A percentile compares a stretch with the other conserved stretches of the same genome.
Conservation (phyloP, 2,113 vertebrate genomes). For the Bambusicola thoracicus region DNA sequence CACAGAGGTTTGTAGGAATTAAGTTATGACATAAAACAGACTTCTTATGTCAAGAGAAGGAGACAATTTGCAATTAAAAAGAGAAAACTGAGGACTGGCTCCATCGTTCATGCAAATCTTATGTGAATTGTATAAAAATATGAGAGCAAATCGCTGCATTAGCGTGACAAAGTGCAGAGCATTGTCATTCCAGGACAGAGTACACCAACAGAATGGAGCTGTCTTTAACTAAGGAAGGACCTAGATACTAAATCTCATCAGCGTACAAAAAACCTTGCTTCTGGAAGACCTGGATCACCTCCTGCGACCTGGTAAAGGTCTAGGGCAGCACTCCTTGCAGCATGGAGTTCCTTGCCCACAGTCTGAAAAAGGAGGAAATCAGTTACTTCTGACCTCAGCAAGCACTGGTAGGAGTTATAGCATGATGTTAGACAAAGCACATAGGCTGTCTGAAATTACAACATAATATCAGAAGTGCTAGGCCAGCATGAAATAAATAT, state of each 20-base stretch:
- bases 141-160: neutral
- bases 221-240: neutral
- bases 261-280: neutral
- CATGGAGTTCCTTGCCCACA: neutral
- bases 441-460: neutral
- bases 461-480: neutral
- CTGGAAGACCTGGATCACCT: neutral
- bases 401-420: neutral
- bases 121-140: neutral
- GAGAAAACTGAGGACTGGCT: neutral
- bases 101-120: neutral
- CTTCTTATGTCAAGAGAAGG: conserved; percentile 46
- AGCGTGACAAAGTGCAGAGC: neutral
- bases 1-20: conserved; percentile 49
- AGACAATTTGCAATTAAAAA: conserved; percentile 42
- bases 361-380: neutral
- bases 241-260: neutral
- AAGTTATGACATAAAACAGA: conserved; percentile 58
- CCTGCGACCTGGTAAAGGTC: neutral
- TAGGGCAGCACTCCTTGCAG: neutral
- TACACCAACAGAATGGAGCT: neutral
- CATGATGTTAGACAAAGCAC: neutral
- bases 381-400: neutral
- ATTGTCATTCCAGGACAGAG: neutral
- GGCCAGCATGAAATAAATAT: neutral